Base-by-base conservation (phyloP, 2,797 vertebrate species). In the Myotis findleyi region DNA sequence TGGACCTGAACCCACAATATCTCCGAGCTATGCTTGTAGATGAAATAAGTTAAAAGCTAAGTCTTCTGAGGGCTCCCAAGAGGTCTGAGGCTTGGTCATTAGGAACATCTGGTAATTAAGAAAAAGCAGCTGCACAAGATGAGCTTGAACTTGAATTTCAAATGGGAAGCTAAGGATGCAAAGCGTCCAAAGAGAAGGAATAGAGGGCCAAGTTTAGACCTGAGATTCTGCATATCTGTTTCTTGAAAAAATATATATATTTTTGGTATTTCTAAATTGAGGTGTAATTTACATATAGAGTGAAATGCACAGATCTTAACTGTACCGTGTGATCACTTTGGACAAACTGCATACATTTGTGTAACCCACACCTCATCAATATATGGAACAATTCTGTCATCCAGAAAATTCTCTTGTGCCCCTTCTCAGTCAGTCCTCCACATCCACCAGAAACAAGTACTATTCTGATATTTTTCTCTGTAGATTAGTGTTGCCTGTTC, bases 91-190 rank as follows among this genome's bases (percentile, higher is more conserved):
- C 66, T 71, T 89, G 91, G 76, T 75, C 49, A 64, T 94, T 87
- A 89, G 71, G 25, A 90, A 81, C 81, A 95, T 86, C 55, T 95
- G 92, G 49, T 81, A 69, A 73, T 88, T 53, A 79, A 82, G 87
- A 68, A 92, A 38, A 89, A 69, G 44, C 90, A 89, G 92, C 75
- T 96, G 75, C 18, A 53, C 57, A 53, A 82, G 33, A 69, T 59
- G 38, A 62, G 12, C 62, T 86, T 90, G 84, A 93, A 90, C 79
- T 72, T 96, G 79, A 77, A 66, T 84, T 91, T 95, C 55, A 80
- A 57, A 80, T 85, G 62, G 23, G 51, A 75, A 17, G 18, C 68
- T 27, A 13, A 76, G 41, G 47, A 23, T 36, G 68, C 41, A 4
- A 27, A 36, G 68, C 25, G 16, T 93, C 20, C 30, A 57, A 83